phyloP scores from a whole-genome alignment of 2,797 vertebrate genomes.

The Enteromius viviparus region DNA sequence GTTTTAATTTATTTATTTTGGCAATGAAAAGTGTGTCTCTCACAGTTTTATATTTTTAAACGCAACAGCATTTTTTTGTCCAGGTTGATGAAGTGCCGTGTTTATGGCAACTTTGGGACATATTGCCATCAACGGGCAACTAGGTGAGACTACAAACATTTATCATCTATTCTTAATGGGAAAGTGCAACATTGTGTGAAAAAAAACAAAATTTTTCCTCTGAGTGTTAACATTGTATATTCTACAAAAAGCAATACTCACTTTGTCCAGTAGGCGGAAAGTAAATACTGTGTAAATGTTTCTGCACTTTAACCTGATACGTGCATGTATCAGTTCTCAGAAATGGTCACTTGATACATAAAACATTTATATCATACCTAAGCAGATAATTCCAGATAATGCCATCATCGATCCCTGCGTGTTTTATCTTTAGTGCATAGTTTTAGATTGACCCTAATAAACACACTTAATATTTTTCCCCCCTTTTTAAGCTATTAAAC shows the following conservation, averaged over 20 bases:
- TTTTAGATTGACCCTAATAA: neutral
- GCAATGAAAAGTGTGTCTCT: neutral
- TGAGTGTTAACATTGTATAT: neutral
- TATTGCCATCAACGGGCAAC: no score
- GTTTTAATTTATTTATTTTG: neutral
- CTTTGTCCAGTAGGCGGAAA: conserved; percentile 39
- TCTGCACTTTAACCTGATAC: conserved; percentile 8
- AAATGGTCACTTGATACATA: conserved; percentile 3
- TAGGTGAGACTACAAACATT: no score
- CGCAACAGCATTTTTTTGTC: neutral
- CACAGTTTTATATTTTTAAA: neutral
- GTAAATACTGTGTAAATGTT: neutral
- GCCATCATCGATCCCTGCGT: neutral
- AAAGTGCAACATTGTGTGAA: no score
- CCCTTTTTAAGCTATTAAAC: no score
- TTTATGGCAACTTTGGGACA: neutral
- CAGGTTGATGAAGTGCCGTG: neutral
- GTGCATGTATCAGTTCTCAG: neutral
- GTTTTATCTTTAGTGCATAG: neutral
- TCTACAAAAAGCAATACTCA: neutral
- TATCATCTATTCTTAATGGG: no score
- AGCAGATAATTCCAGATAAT: neutral
- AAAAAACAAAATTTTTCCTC: neutral
- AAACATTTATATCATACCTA: neutral
- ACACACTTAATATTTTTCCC: neutral